Evolutionary conservation across 1,140 invertebrate species (phyloP).

Genomic region (Musca vetustissima): DNA sequence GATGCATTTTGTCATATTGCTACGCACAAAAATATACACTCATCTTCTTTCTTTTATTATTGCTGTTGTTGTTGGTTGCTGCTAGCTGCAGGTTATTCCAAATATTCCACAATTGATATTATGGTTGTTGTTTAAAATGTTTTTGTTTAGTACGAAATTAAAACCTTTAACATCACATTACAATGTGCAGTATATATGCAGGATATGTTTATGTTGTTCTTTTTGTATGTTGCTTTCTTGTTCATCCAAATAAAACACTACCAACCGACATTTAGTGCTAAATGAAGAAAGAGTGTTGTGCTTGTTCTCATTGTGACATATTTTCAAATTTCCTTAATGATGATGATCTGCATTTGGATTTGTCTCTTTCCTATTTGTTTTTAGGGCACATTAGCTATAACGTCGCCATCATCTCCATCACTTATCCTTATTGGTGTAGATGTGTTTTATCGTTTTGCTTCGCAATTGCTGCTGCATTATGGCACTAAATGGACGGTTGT

Average conservation of each 20-base stretch:
- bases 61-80: neutral
- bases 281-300: neutral
- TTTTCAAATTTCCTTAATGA: neutral
- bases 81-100: too few species aligned
- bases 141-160: too few species aligned
- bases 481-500: neutral
- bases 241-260: neutral
- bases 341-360: neutral
- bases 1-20: slow-evolving; percentile 35
- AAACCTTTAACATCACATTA: too few species aligned
- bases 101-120: neutral
- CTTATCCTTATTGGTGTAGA: too few species aligned
- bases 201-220: slow-evolving; percentile 36
- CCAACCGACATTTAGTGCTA: neutral
- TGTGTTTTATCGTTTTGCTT: too few species aligned
- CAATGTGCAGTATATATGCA: slow-evolving; percentile 14
- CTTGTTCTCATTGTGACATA: neutral
- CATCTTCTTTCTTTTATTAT: slow-evolving; percentile 26
- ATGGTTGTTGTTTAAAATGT: neutral
- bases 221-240: slow-evolving; percentile 28
- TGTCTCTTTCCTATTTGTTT: neutral
- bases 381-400: too few species aligned
- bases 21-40: slow-evolving; percentile 54
- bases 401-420: too few species aligned
- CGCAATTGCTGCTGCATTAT: neutral